Conservation (phyloP, 37 sponge, comb jelly and placozoan species). For the Oopsacas minuta region DNA sequence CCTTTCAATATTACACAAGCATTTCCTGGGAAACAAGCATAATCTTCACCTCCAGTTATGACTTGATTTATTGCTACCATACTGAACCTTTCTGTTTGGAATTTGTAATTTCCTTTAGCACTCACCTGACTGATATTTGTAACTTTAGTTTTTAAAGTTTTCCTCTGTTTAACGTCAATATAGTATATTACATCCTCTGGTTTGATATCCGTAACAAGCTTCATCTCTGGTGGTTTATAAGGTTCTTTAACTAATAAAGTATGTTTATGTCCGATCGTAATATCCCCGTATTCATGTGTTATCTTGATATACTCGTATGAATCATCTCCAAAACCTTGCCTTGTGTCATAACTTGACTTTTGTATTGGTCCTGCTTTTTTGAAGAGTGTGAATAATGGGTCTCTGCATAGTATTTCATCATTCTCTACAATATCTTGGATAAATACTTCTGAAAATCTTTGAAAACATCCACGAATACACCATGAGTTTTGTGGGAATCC, state of each 20-base stretch:
- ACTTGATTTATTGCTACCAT: neutral
- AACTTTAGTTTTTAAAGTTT: neutral
- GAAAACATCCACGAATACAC: neutral
- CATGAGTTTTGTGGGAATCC: neutral
- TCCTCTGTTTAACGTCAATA: neutral
- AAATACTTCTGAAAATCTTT: neutral
- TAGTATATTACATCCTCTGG: neutral
- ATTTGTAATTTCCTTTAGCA: neutral
- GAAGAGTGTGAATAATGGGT: neutral
- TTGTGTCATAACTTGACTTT: too few species aligned
- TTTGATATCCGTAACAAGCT: neutral
- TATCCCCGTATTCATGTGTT: neutral
- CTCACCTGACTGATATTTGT: neutral
- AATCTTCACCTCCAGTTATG: neutral
- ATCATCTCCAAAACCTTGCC: neutral
- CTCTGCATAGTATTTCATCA: neutral
- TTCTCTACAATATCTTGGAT: neutral
- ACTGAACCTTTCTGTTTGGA: neutral
- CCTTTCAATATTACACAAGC: neutral
- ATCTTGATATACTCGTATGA: neutral
- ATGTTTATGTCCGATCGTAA: neutral
- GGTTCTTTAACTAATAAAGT: neutral
- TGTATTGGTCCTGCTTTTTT: neutral
- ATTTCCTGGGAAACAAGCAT: conserved; percentile 10
- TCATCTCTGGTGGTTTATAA: neutral